Percentiles rank a stretch among this genome's conserved stretches.
Evolutionary conservation across 2,888 invertebrate species (phyloP).

Genomic region (Ichneumoninae sp.): DNA sequence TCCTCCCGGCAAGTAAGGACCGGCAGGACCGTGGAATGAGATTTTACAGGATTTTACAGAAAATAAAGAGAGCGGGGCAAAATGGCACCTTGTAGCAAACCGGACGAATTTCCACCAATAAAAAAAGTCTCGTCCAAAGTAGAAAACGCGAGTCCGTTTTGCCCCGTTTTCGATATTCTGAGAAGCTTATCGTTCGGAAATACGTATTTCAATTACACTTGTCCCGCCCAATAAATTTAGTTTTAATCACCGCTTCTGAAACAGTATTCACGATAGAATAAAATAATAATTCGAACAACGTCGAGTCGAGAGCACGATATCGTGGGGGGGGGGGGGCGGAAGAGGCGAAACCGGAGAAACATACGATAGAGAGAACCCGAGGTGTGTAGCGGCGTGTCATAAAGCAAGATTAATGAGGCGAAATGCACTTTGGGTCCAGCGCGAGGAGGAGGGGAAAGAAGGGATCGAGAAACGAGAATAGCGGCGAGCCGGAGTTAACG

Average conservation of each 20-base stretch:
- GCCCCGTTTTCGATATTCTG: not conserved
- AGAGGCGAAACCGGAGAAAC: constrained; percentile 57
- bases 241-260: constrained; percentile 19
- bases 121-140: not conserved
- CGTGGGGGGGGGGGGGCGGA: constrained; percentile 16
- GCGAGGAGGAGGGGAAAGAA: constrained; percentile 40
- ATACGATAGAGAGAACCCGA: constrained; percentile 67
- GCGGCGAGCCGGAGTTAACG: constrained; percentile 53
- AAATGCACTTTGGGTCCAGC: constrained; percentile 72
- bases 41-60: not conserved
- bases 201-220: constrained; percentile 19
- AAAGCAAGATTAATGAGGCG: constrained; percentile 80
- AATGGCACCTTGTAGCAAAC: not conserved
- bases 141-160: no score
- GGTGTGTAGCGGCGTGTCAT: constrained; percentile 75
- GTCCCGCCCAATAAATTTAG: constrained; percentile 31
- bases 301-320: constrained; percentile 4
- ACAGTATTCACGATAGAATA: not conserved
- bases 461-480: constrained; percentile 54
- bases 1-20: not conserved
- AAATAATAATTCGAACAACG: constrained; percentile 19
- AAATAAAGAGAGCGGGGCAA: not conserved
- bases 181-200: not conserved
- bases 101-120: not conserved
- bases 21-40: not conserved